Conservation (phyloP, 2,113 vertebrate species). For the Antechinus stuartii region DNA sequence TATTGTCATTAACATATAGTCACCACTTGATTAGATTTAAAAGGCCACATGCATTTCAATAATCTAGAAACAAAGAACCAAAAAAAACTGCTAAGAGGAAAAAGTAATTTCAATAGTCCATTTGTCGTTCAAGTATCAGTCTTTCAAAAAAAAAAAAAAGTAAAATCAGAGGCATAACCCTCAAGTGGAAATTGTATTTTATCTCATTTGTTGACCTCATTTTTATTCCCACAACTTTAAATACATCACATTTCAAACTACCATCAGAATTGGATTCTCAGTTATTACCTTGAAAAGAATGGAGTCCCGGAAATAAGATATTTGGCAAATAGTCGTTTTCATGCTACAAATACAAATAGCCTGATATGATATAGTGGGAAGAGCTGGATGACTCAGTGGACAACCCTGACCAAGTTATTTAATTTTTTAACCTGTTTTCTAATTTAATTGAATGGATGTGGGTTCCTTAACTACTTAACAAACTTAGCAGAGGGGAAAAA, state of each 20-base stretch:
- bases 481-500: neutral
- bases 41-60: neutral
- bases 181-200: neutral
- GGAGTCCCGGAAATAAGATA: neutral
- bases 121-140: neutral
- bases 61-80: neutral
- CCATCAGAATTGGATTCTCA: neutral
- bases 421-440: neutral
- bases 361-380: neutral
- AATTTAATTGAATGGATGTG: neutral
- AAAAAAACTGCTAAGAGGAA: conserved; percentile 1
- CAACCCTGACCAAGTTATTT: neutral
- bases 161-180: neutral
- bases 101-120: conserved; percentile 30
- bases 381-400: neutral
- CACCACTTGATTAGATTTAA: neutral
- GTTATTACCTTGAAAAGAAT: conserved; percentile 6
- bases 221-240: neutral
- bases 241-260: neutral
- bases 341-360: neutral
- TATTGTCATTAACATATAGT: neutral
- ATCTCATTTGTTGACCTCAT: neutral
- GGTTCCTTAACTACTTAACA: neutral
- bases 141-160: conserved; percentile 7
- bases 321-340: neutral